Evolutionary conservation across 1,140 invertebrate species (phyloP).

Genomic region (Philopotamus ludificatus): DNA sequence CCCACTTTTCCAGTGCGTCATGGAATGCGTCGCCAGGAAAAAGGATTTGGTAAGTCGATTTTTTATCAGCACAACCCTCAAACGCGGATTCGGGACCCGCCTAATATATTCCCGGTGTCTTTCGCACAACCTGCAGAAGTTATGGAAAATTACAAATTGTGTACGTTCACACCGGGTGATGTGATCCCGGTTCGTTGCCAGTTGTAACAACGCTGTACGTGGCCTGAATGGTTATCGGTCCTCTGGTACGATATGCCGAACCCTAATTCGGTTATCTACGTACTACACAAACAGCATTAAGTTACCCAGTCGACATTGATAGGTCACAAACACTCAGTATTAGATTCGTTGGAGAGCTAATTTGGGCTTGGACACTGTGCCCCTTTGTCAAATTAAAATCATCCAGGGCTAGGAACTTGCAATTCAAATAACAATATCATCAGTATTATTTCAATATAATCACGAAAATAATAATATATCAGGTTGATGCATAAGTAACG

Average conservation of each 20-base stretch:
- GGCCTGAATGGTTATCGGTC: conserved; percentile 1
- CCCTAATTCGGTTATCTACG: conserved; percentile 17
- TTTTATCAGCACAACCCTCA: not conserved
- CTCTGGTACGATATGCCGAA: not conserved
- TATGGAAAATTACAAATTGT: no score
- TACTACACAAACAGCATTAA: conserved; percentile 10
- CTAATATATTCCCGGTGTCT: conserved; percentile 1
- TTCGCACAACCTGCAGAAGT: not conserved
- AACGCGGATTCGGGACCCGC: not conserved
- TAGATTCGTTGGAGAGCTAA: not conserved
- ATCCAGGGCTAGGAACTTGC: no score
- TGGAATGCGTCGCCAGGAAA: conserved; percentile 39
- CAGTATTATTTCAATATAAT: no score
- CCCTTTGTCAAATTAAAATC: no score
- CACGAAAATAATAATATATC: no score
- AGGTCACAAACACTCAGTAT: not conserved
- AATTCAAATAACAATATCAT: no score
- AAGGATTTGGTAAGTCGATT: conserved; percentile 34
- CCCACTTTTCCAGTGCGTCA: conserved; percentile 30
- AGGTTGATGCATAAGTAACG: no score
- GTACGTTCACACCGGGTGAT: no score
- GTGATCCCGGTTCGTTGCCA: not conserved
- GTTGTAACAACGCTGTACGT: conserved; percentile 15
- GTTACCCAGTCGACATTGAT: conserved; percentile 7
- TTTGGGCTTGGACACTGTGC: no score